phyloP scores from a whole-genome alignment of 2,113 vertebrate genomes.

The Malaclemys terrapin region DNA sequence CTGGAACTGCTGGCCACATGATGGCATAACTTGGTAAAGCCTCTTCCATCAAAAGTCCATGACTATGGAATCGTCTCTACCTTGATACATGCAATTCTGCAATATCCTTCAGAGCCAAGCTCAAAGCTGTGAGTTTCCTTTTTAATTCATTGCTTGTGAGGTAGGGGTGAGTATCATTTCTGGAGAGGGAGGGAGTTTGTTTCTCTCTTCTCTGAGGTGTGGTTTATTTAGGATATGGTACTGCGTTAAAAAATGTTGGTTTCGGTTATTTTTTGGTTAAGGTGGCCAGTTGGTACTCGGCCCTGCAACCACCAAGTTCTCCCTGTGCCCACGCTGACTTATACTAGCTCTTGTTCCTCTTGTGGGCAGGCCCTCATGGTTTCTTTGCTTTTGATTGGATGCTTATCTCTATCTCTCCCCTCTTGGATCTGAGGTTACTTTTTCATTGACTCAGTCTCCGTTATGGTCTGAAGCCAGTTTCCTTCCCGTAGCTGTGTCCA shows the following conservation, averaged over 20 bases:
- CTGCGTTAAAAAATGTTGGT: background rate
- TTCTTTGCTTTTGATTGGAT: background rate
- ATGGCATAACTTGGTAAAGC: background rate
- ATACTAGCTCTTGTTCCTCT: background rate
- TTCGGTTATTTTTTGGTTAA: background rate
- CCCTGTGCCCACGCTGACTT: background rate
- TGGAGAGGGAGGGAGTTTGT: background rate
- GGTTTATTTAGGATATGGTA: background rate
- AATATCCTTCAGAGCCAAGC: background rate
- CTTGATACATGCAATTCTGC: background rate
- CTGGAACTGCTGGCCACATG: background rate
- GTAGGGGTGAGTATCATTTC: background rate
- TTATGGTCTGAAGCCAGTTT: background rate
- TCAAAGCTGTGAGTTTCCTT: background rate
- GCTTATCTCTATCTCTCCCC: too few relatives aligned
- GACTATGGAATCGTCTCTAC: background rate
- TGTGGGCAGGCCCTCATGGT: background rate
- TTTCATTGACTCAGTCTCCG: background rate
- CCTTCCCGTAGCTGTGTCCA: background rate
- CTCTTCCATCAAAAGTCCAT: background rate
- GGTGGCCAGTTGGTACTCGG: background rate
- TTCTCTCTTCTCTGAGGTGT: background rate
- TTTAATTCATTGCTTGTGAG: background rate
- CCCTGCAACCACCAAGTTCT: background rate
- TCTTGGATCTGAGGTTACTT: background rate